These are phyloP conservation scores for Atta colombica DNA, from an alignment of 1,140 invertebrate genomes.

Conservation along the genomic window DNA sequence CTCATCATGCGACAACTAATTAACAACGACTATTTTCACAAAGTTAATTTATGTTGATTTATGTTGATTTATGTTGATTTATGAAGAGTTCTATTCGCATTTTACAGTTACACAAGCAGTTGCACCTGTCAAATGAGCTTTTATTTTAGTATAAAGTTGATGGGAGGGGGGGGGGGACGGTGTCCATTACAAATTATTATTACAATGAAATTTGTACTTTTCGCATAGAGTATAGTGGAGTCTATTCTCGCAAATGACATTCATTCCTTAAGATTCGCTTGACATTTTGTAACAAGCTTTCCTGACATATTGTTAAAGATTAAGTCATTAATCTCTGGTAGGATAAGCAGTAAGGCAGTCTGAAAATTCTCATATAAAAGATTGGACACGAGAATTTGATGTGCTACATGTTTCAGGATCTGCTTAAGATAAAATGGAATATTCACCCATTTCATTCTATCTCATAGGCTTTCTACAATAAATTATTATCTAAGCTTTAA, in stretches of 20 bases:
- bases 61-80: constrained; percentile 1
- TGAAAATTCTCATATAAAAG: too few relatives aligned
- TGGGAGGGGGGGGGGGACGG: neutral
- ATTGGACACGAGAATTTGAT: too few relatives aligned
- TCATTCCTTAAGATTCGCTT: constrained; percentile 40
- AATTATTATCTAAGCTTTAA: too few relatives aligned
- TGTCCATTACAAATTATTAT: constrained; percentile 29
- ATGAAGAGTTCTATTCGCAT: neutral
- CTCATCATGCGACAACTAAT: neutral
- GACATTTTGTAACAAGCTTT: constrained; percentile 18
- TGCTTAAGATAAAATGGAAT: too few relatives aligned
- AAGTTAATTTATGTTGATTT: constrained; percentile 4
- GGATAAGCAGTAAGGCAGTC: neutral
- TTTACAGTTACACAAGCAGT: neutral
- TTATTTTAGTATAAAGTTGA: constrained; percentile 57
- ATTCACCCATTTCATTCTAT: too few relatives aligned
- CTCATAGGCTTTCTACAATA: too few relatives aligned
- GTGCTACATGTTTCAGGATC: too few relatives aligned
- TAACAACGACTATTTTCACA: neutral
- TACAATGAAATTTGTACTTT: constrained; percentile 25
- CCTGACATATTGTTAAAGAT: constrained; percentile 48
- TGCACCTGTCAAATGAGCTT: constrained; percentile 38
- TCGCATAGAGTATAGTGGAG: constrained; percentile 30
- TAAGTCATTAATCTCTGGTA: neutral
- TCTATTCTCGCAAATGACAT: neutral